A percentile compares a stretch with the other conserved stretches of the same genome.
Evolutionary conservation across 2,113 vertebrate genomes (phyloP).

Genomic region (Serinus canaria): DNA sequence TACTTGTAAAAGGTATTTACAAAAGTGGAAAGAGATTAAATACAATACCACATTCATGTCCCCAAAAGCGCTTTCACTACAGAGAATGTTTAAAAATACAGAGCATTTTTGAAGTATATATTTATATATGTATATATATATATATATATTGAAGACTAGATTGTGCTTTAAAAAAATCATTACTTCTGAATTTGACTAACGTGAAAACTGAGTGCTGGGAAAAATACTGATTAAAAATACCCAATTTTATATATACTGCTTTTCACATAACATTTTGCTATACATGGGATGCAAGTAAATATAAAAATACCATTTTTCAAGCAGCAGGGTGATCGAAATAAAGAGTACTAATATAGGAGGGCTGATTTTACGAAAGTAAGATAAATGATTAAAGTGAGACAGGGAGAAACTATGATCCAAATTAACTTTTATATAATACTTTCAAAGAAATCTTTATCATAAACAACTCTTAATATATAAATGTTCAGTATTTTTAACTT

Average conservation of each 20-base stretch:
- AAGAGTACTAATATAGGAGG: neutral
- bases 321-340: conserved; percentile 42
- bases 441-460: conserved; percentile 13
- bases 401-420: neutral
- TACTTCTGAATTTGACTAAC: conserved; percentile 9
- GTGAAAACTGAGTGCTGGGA: conserved; percentile 13
- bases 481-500: neutral
- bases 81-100: conserved; percentile 55
- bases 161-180: conserved; percentile 65
- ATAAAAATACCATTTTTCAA: conserved; percentile 71
- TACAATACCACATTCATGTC: conserved; percentile 28
- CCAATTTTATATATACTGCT: conserved; percentile 23
- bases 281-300: conserved; percentile 49
- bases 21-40: conserved; percentile 21
- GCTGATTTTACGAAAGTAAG: conserved; percentile 13
- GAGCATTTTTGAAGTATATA: conserved; percentile 37
- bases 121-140: neutral
- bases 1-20: conserved; percentile 23
- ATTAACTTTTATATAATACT: neutral
- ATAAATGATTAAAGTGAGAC: neutral
- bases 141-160: conserved; percentile 22
- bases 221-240: conserved; percentile 61
- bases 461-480: conserved; percentile 36
- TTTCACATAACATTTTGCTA: conserved; percentile 28
- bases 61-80: conserved; percentile 49